Evolutionary conservation across 2,797 vertebrate species (phyloP).

Genomic region (Psittacula derbiana): DNA sequence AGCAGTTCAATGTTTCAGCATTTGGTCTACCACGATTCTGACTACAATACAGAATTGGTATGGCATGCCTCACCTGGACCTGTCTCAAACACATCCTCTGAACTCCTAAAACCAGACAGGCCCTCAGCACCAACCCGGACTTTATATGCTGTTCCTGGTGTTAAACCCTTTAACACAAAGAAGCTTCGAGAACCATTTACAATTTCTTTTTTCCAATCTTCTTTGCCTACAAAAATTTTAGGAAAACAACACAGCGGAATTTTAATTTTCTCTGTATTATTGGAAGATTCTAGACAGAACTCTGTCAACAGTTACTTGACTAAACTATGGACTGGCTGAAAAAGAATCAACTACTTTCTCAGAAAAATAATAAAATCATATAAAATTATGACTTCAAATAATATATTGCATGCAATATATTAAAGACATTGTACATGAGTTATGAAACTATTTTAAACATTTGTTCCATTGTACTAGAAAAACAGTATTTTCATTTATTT

Average conservation of each 20-base stretch:
- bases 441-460: slow-evolving; percentile 39
- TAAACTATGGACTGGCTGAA: slow-evolving; percentile 24
- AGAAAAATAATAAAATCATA: slow-evolving; percentile 8
- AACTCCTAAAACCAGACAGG: slow-evolving; percentile 84
- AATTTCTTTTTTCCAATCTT: slow-evolving; percentile 91
- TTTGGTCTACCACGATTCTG: neutral
- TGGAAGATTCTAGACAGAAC: slow-evolving; percentile 57
- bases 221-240: slow-evolving; percentile 90
- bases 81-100: slow-evolving; percentile 89
- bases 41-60: slow-evolving; percentile 19
- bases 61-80: slow-evolving; percentile 90
- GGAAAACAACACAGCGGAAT: slow-evolving; percentile 82
- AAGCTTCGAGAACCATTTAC: slow-evolving; percentile 91
- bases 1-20: slow-evolving; percentile 21
- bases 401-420: slow-evolving; percentile 43
- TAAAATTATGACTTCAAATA: neutral
- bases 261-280: slow-evolving; percentile 59
- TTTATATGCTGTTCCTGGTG: slow-evolving; percentile 91
- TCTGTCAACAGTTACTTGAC: slow-evolving; percentile 29
- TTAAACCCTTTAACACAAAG: slow-evolving; percentile 91
- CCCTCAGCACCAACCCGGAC: slow-evolving; percentile 91
- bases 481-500: neutral
- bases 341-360: neutral
- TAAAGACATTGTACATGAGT: neutral
- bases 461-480: slow-evolving; percentile 51